Conservation (phyloP, 1,140 invertebrate species). For the Papilio polyxenes region DNA sequence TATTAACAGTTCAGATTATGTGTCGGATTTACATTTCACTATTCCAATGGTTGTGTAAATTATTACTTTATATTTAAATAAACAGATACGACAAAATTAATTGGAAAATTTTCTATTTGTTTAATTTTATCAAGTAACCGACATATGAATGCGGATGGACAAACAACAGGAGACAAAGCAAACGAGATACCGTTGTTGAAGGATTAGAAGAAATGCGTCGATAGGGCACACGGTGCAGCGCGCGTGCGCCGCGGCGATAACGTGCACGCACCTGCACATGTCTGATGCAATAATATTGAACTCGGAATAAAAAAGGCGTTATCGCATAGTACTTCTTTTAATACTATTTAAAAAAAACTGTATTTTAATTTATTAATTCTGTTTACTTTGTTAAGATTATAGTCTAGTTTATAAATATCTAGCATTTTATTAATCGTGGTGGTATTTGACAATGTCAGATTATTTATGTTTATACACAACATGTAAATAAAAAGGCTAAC, state of each 20-base stretch:
- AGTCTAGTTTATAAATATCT: too few species aligned
- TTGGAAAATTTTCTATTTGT: slow-evolving; percentile 32
- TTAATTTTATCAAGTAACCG: slow-evolving; percentile 8
- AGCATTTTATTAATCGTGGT: too few species aligned
- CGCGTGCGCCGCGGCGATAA: neutral
- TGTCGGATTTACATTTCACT: too few species aligned
- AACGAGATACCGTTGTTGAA: neutral
- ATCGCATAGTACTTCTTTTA: neutral
- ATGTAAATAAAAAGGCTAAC: too few species aligned
- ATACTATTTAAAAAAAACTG: neutral
- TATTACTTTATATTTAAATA: neutral
- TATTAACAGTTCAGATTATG: too few species aligned
- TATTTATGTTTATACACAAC: too few species aligned
- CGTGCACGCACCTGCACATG: neutral
- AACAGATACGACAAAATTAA: neutral
- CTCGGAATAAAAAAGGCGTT: neutral
- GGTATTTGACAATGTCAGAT: too few species aligned
- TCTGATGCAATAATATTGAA: neutral
- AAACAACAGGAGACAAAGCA: slow-evolving; percentile 20
- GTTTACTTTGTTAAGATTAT: neutral
- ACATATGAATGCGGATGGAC: slow-evolving; percentile 18
- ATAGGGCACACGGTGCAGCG: neutral
- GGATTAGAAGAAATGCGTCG: slow-evolving; percentile 4
- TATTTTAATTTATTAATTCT: neutral
- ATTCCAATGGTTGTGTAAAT: too few species aligned